Conservation (phyloP, 2,113 vertebrate species). For the Brevimyrus niger region DNA sequence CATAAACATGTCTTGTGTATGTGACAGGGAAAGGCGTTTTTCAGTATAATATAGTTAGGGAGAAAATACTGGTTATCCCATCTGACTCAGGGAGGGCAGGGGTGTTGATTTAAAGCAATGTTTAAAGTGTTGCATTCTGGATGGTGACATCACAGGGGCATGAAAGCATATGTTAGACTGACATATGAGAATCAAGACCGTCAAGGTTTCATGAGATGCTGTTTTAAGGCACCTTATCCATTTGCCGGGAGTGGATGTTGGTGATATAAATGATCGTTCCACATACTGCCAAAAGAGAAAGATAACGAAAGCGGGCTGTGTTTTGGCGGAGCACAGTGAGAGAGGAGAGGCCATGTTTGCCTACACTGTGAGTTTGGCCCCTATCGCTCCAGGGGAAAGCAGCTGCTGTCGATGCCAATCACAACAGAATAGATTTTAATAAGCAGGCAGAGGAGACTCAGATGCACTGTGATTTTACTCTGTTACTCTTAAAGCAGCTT, state of each 20-base stretch:
- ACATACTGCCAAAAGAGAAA: slow-evolving; percentile 1
- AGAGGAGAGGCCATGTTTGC: background rate
- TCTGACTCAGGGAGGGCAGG: background rate
- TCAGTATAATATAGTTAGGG: slow-evolving; percentile 40
- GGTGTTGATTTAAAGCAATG: background rate
- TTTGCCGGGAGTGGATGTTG: background rate
- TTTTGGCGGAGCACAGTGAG: background rate
- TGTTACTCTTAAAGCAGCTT: background rate
- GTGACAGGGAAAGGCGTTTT: background rate
- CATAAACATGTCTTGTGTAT: background rate
- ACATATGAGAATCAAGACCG: background rate
- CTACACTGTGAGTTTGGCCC: background rate
- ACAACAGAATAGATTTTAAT: background rate
- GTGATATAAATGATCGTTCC: background rate
- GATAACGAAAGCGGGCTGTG: background rate
- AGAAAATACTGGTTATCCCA: slow-evolving; percentile 7
- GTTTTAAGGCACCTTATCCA: background rate
- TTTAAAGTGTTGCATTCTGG: background rate
- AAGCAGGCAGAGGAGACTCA: background rate
- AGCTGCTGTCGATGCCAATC: background rate
- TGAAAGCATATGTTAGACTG: background rate
- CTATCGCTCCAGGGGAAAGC: slow-evolving; percentile 10
- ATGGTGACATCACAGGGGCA: background rate
- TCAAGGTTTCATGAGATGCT: background rate
- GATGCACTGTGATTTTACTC: background rate